phyloP scores from a whole-genome alignment of 2,113 vertebrate genomes.

The Forbesichthys agassizii region DNA sequence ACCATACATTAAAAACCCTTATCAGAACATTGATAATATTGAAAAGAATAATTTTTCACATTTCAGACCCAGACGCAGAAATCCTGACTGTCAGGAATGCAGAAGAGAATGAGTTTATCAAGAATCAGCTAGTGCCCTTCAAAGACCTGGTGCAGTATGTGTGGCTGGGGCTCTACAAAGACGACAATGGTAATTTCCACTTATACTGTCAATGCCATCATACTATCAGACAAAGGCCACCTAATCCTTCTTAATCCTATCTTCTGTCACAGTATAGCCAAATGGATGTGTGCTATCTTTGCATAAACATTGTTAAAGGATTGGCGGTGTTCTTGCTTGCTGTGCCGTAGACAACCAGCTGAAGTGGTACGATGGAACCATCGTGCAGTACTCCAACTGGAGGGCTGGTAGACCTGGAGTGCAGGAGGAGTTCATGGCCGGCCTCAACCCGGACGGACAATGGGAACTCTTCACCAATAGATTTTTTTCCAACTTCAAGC shows the following conservation, averaged over 20 bases:
- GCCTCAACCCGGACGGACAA: conserved; percentile 77
- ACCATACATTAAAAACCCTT: no score
- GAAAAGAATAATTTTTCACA: not conserved
- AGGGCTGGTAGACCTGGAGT: conserved; percentile 79
- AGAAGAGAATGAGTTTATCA: conserved; percentile 87
- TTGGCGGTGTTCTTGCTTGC: conserved; percentile 5
- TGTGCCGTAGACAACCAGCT: conserved; percentile 76
- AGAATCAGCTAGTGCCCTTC: conserved; percentile 80
- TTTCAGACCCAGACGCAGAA: conserved; percentile 67
- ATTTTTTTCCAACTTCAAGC: conserved; percentile 72
- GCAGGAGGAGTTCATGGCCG: conserved; percentile 80
- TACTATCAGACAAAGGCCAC: not conserved
- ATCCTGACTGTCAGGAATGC: conserved; percentile 86
- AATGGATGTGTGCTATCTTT: not conserved
- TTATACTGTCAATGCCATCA: not conserved
- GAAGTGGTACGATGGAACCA: conserved; percentile 89
- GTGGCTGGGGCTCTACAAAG: conserved; percentile 84
- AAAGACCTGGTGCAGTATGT: conserved; percentile 82
- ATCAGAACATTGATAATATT: not conserved
- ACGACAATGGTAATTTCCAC: conserved; percentile 72
- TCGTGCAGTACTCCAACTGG: conserved; percentile 91
- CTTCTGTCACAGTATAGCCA: not conserved
- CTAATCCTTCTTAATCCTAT: not conserved
- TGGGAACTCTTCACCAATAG: conserved; percentile 79
- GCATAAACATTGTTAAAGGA: conserved; percentile 24